These are phyloP conservation scores for Cichladusa arquata DNA, from an alignment of 2,113 vertebrate genomes.

Conservation along the genomic window DNA sequence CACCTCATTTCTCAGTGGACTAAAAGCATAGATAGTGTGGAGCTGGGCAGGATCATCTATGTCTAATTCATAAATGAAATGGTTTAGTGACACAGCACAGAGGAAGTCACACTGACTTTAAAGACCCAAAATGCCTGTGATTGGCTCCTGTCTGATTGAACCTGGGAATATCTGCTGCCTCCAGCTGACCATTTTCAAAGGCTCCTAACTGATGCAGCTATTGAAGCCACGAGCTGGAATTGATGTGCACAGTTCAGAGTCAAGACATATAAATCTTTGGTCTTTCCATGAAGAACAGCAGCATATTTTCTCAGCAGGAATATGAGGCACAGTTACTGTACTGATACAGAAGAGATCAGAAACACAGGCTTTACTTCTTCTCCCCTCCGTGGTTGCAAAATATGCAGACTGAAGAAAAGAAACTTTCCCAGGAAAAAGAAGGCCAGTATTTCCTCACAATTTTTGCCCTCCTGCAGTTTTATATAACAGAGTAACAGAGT, in stretches of 20 bases:
- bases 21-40: neutral
- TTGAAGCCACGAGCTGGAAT: constrained; percentile 33
- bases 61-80: neutral
- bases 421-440: neutral
- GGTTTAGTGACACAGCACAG: neutral
- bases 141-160: constrained; percentile 9
- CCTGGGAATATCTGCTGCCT: constrained; percentile 35
- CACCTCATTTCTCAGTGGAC: neutral
- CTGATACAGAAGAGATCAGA: neutral
- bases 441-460: neutral
- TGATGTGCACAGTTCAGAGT: constrained; percentile 15
- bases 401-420: neutral
- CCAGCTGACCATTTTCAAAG: constrained; percentile 37
- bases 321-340: neutral
- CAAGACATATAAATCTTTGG: constrained; percentile 16
- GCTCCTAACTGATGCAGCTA: neutral
- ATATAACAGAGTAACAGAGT: neutral
- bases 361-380: neutral
- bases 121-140: neutral
- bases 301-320: constrained; percentile 23
- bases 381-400: neutral
- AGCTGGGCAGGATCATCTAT: neutral
- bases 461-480: neutral
- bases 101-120: neutral
- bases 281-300: constrained; percentile 11